These are phyloP conservation scores for Zosterops japonicus DNA, from an alignment of 2,113 vertebrate species.

Conservation along the genomic window DNA sequence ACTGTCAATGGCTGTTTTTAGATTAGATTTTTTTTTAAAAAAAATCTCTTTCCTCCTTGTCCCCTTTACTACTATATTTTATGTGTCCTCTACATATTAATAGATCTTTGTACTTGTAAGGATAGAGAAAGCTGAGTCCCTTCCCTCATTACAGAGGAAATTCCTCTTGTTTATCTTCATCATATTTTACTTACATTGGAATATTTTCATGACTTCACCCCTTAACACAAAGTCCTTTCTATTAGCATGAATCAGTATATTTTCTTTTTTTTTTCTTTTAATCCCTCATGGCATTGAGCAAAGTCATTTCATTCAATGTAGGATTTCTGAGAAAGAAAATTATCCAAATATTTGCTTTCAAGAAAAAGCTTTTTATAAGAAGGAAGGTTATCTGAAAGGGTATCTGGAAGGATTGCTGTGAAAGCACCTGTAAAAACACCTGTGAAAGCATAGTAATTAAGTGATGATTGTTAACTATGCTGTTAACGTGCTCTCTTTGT, in stretches of 20 bases:
- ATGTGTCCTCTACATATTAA: not conserved
- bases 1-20: not conserved
- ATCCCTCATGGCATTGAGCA: not conserved
- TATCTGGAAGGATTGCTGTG: not conserved
- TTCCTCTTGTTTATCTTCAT: not conserved
- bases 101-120: not conserved
- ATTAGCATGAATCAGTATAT: not conserved
- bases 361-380: not conserved
- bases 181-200: not conserved
- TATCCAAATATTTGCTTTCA: not conserved
- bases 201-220: not conserved
- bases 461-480: not conserved
- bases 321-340: not conserved
- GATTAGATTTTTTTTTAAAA: not conserved
- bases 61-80: not conserved
- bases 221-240: not conserved
- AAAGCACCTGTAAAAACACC: not conserved
- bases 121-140: not conserved
- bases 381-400: not conserved
- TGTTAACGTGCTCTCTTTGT: not conserved
- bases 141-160: not conserved
- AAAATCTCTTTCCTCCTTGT: accelerated
- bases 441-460: not conserved
- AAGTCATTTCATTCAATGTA: not conserved
- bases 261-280: not conserved